Conservation (phyloP, 37 sponge, comb jelly and placozoan species). For the Diacarnus erythraeanus region DNA sequence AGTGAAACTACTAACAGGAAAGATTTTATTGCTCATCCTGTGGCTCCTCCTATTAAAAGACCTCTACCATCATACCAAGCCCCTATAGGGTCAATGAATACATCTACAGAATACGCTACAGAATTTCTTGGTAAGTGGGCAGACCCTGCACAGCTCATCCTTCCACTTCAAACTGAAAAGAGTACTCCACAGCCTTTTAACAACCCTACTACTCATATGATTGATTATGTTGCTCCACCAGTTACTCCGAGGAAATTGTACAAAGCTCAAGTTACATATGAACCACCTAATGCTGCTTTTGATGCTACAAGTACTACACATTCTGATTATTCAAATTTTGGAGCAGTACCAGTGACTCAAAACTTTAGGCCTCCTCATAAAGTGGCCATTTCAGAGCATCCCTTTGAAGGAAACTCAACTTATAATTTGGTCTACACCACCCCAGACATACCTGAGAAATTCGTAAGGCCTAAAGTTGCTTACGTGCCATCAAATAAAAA, state of each 20-base stretch:
- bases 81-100: slow-evolving; percentile 51
- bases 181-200: slow-evolving; percentile 12
- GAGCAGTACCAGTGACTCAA: slow-evolving; percentile 11
- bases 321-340: slow-evolving; percentile 42
- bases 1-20: slow-evolving; percentile 37
- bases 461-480: slow-evolving; percentile 23
- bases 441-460: slow-evolving; percentile 36
- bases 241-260: slow-evolving; percentile 20
- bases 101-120: slow-evolving; percentile 48
- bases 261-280: slow-evolving; percentile 38
- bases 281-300: slow-evolving; percentile 60
- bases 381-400: slow-evolving; percentile 34
- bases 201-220: slow-evolving; percentile 48
- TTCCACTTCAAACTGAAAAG: slow-evolving; percentile 14
- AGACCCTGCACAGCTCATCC: slow-evolving; percentile 36
- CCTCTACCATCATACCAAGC: slow-evolving; percentile 26
- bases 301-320: slow-evolving; percentile 46
- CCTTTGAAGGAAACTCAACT: slow-evolving; percentile 58
- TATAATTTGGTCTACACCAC: slow-evolving; percentile 34
- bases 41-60: slow-evolving; percentile 19
- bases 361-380: slow-evolving; percentile 50
- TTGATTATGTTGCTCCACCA: slow-evolving; percentile 47
- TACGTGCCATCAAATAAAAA: slow-evolving; percentile 46
- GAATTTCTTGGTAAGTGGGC: slow-evolving; percentile 42
- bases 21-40: slow-evolving; percentile 53